phyloP scores from a whole-genome alignment of 1,140 invertebrate species.

The Pteromalus puparum region DNA sequence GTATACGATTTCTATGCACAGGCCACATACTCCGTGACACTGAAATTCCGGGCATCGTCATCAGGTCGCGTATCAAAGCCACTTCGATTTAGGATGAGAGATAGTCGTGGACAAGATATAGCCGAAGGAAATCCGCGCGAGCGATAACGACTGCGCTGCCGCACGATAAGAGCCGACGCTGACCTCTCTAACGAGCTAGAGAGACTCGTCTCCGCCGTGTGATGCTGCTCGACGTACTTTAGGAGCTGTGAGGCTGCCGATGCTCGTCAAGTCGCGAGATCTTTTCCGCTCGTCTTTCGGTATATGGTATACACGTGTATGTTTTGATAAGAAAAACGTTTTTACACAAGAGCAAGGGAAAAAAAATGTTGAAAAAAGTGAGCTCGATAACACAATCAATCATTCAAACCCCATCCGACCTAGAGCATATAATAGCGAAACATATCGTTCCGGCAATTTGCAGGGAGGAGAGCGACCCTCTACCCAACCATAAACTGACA shows the following conservation, averaged over 20 bases:
- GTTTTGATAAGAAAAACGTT: no score
- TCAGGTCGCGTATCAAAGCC: neutral
- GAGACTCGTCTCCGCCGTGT: neutral
- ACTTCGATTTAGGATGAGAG: slow-evolving; percentile 35
- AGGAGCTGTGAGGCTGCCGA: neutral
- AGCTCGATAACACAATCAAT: neutral
- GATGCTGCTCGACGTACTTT: neutral
- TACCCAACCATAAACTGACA: neutral
- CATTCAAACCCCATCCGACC: neutral
- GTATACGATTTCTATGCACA: neutral
- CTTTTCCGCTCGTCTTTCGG: neutral
- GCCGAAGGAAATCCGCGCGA: slow-evolving; percentile 27
- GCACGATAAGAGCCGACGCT: slow-evolving; percentile 17
- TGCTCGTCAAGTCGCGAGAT: neutral
- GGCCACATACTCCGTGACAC: neutral
- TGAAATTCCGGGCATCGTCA: neutral
- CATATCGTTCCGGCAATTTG: neutral
- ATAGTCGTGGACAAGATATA: neutral
- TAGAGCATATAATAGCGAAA: neutral
- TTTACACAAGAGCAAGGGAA: no score
- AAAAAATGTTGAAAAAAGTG: no score
- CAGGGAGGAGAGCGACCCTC: neutral
- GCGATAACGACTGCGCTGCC: neutral
- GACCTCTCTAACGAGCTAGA: slow-evolving; percentile 30
- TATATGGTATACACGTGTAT: no score